Evolutionary conservation across 2,888 invertebrate species (phyloP).

Genomic region (Melieria crassipennis): DNA sequence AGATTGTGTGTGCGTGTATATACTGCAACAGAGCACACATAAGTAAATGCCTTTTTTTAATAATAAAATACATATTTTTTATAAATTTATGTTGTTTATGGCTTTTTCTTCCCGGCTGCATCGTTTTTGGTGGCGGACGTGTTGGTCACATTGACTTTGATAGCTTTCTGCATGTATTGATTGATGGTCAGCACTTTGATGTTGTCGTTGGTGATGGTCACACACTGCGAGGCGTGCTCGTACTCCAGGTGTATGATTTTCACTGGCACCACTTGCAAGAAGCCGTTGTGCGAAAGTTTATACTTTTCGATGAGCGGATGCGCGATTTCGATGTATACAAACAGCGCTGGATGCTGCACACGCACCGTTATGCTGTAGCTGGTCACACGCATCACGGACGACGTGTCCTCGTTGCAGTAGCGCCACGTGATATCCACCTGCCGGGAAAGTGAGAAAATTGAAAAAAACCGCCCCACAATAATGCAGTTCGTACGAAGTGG

Average conservation of each 20-base stretch:
- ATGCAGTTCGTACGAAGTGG: no score
- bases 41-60: no score
- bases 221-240: conserved; percentile 44
- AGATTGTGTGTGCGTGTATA: no score
- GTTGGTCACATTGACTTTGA: neutral
- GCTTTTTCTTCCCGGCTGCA: no score
- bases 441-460: neutral
- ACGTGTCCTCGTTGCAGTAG: conserved; percentile 35
- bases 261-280: conserved; percentile 58
- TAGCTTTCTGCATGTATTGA: conserved; percentile 48
- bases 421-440: conserved; percentile 43
- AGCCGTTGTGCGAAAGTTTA: conserved; percentile 61
- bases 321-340: conserved; percentile 59
- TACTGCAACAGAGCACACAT: no score
- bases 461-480: neutral
- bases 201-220: conserved; percentile 46
- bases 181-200: conserved; percentile 58
- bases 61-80: no score
- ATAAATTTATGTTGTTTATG: no score
- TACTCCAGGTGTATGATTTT: conserved; percentile 57
- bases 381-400: conserved; percentile 32
- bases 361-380: conserved; percentile 54
- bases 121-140: neutral
- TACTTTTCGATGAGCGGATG: conserved; percentile 51
- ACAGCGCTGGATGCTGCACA: conserved; percentile 57